Conservation (phyloP, 2,113 vertebrate species). For the Lepus timidus region DNA sequence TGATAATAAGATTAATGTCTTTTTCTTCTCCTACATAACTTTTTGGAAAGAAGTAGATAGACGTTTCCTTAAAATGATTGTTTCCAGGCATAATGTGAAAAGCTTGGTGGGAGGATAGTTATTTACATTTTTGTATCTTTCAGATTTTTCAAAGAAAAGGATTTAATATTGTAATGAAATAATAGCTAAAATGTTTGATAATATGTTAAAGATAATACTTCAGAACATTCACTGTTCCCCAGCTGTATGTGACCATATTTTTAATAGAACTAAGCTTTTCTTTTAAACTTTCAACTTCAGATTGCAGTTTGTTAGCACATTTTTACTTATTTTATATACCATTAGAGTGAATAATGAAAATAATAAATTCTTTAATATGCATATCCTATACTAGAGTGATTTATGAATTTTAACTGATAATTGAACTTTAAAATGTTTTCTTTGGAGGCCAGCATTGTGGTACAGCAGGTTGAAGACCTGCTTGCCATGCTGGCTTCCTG, state of each 20-base stretch:
- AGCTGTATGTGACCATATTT: neutral
- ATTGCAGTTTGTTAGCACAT: neutral
- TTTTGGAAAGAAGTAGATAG: slow-evolving; percentile 31
- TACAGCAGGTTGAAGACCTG: no score
- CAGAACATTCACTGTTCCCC: neutral
- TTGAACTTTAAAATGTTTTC: no score
- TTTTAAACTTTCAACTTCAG: neutral
- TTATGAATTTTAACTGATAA: neutral
- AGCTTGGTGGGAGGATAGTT: neutral
- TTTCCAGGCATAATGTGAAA: slow-evolving; percentile 31
- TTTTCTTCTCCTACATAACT: slow-evolving; percentile 9
- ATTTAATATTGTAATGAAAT: neutral
- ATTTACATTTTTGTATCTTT: slow-evolving; percentile 34
- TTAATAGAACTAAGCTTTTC: neutral
- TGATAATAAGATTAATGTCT: neutral
- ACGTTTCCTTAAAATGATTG: slow-evolving; percentile 39
- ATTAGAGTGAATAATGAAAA: neutral
- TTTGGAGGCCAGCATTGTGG: no score
- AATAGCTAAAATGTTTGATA: neutral
- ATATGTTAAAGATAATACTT: neutral
- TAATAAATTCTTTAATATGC: neutral
- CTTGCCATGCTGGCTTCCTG: no score
- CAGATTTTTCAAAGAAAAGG: neutral
- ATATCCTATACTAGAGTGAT: neutral
- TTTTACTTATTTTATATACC: slow-evolving; percentile 2